Evolutionary conservation across 2,888 invertebrate species (phyloP), one percentile per base, ranked within the genome.

Genomic region (Protula sp.): DNA sequence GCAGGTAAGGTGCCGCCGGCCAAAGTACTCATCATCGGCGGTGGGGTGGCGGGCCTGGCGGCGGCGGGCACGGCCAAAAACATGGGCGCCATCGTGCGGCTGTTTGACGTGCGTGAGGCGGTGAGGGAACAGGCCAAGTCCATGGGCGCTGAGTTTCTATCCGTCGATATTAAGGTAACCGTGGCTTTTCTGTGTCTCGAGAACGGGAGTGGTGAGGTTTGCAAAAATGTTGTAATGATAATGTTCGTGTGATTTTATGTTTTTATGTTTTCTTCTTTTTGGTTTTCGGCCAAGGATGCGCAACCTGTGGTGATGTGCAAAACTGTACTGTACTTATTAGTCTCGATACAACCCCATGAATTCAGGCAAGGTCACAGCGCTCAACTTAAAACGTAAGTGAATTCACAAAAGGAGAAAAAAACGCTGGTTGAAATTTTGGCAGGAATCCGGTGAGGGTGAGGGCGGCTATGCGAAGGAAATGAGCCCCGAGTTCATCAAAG

Each of bases 51-150:
- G 48, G 93, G 92, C 52, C 82, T 93, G 67, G 88, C 91, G 30
- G 91, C 92, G 29, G 87, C 90, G 56, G 92, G 89, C 29, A 90
- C 91, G 73, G 92, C 92, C 48, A 72, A 88, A 85, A 84, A 89
- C 81, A 90, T 93, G 90, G 93, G 92, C 22, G 92, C 92, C 60
- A 88, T 92, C 62, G 92, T 92, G 0, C 83, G 92, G 60, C 91
- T 89, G 57, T 93, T 93, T 80, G 92, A 93, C 80, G 92, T 92
- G 0, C 83, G 92, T 61, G 87, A 89, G 2, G 90, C 89, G 2
- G 81, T 81, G 3, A 78, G 75, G 57, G 81, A 81, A 67, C 81
- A 81, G 65, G 88, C 92, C 9, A 90, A 92, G 81, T 90, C 91
- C 48, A 85, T 93, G 73, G 92, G 92, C 24, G 92, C 91, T 0